Evolutionary conservation across 2,113 vertebrate genomes (phyloP), one percentile per base, ranked within the genome.

Genomic region (Hippocampus mohnikei): DNA sequence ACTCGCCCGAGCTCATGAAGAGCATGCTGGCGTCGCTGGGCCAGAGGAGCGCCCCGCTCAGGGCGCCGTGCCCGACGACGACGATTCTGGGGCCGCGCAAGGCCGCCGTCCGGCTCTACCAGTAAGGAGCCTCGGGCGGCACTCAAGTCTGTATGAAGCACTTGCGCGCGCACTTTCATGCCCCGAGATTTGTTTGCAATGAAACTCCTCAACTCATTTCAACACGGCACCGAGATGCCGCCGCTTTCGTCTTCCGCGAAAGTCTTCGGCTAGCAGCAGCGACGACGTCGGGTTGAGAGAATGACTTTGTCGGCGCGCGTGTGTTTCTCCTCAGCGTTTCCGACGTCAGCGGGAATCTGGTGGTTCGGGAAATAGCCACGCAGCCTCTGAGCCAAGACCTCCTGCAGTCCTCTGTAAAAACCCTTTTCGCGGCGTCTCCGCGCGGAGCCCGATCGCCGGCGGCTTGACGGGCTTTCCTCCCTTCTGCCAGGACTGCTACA

Each of bases 371-470:
- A 79, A 87, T 95, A 33, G 95, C 95, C 61, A 93, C 90, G 0
- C 91, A 93, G 74, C 95, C 95, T 41, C 88, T 97, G 0, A 95
- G 94, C 0, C 95, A 96, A 81, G 92, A 95, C 74, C 92, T 96
- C 71, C 93, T 97, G n/a, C 81, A 77, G 46, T 94, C 94, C 0
- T 84, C 93, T 63, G 95, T 97, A 83, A 93, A 23, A 20, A 63
- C 55, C 53, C 55, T 48, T 25, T 2, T 0, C 8, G 13, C 25
- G 42, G 50, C 9, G 59, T 44, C 16, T 11, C 5, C 37, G 29
- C 29, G 0, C 29, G 29, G 8, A 11, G 6, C 21, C 13, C 5
- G 11, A 7, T 2, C 58, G 50, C 76, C 29, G 37, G 10, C 40
- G 5, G 18, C 13, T 64, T 42, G 66, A 12, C 33, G 33, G 33